Evolutionary conservation across 2,797 vertebrate genomes (phyloP).

Genomic region (Leptoclinus maculatus): DNA sequence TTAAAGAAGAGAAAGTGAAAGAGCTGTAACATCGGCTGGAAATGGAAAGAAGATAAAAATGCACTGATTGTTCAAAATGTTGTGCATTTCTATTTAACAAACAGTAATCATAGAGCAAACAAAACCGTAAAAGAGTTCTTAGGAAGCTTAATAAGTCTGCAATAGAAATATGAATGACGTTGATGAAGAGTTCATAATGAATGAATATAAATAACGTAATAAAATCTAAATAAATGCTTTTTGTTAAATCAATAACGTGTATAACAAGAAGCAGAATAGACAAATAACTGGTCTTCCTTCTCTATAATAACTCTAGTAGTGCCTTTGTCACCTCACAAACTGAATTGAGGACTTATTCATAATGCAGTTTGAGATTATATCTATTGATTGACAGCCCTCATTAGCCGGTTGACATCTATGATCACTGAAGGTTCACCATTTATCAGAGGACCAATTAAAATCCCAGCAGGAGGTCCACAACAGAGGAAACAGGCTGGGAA

Average conservation of each 20-base stretch:
- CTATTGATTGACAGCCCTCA: conserved; percentile 46
- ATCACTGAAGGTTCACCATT: conserved; percentile 39
- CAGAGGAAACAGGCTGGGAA: not conserved
- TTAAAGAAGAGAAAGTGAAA: not conserved
- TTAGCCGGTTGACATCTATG: conserved; percentile 46
- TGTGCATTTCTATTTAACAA: not conserved
- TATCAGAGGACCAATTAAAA: conserved; percentile 52
- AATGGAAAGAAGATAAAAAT: not conserved
- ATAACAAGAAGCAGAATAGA: not conserved
- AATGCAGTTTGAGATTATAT: conserved; percentile 24
- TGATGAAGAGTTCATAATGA: not conserved
- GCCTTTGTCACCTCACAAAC: conserved; percentile 1
- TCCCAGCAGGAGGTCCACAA: conserved; percentile 17
- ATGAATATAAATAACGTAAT: not conserved
- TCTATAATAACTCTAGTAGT: not conserved
- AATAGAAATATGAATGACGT: not conserved
- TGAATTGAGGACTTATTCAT: conserved; percentile 26
- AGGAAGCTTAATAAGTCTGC: too few species aligned
- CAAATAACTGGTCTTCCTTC: not conserved
- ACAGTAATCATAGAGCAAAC: not conserved
- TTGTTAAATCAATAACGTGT: not conserved
- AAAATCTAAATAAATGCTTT: not conserved
- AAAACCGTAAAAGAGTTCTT: not conserved
- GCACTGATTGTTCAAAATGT: not conserved
- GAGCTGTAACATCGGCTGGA: not conserved